Evolutionary conservation across 1,140 invertebrate genomes (phyloP).

Genomic region (Chelonus insularis): DNA sequence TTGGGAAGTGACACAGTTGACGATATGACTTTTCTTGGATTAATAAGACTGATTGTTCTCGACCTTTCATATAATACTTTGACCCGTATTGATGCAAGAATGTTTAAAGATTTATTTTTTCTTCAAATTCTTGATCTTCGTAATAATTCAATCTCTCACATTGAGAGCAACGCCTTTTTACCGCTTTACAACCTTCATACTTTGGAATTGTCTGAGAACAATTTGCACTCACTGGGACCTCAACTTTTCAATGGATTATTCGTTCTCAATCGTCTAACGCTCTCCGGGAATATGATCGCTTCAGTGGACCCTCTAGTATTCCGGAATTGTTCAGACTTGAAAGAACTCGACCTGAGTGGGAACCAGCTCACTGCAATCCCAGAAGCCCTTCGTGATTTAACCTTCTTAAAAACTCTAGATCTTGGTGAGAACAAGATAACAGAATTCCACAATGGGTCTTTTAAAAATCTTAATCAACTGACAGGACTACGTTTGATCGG

Average conservation of each 20-base stretch:
- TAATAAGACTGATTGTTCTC: slow-evolving; percentile 81
- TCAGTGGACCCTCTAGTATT: slow-evolving; percentile 82
- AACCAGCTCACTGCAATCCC: slow-evolving; percentile 83
- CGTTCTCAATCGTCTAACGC: slow-evolving; percentile 78
- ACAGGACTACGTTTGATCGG: slow-evolving; percentile 83
- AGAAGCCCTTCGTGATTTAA: slow-evolving; percentile 77
- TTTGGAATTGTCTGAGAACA: slow-evolving; percentile 82
- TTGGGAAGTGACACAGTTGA: slow-evolving; percentile 81
- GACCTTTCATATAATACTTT: slow-evolving; percentile 84
- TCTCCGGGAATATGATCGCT: slow-evolving; percentile 84
- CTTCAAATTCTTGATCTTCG: slow-evolving; percentile 85
- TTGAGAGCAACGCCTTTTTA: slow-evolving; percentile 84
- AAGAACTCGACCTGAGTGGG: slow-evolving; percentile 84
- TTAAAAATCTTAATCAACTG: slow-evolving; percentile 80
- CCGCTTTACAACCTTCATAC: slow-evolving; percentile 86
- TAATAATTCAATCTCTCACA: slow-evolving; percentile 84
- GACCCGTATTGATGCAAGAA: slow-evolving; percentile 78
- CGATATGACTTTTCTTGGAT: slow-evolving; percentile 78
- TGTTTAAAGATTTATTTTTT: slow-evolving; percentile 85
- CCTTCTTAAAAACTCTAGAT: slow-evolving; percentile 83
- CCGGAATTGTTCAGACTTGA: slow-evolving; percentile 86
- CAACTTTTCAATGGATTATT: slow-evolving; percentile 83
- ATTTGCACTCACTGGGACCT: slow-evolving; percentile 77
- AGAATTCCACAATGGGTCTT: slow-evolving; percentile 78
- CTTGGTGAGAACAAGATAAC: slow-evolving; percentile 85